These are phyloP conservation scores for Actenoides lindsayi DNA, from an alignment of 2,113 vertebrate genomes.

Conservation along the genomic window DNA sequence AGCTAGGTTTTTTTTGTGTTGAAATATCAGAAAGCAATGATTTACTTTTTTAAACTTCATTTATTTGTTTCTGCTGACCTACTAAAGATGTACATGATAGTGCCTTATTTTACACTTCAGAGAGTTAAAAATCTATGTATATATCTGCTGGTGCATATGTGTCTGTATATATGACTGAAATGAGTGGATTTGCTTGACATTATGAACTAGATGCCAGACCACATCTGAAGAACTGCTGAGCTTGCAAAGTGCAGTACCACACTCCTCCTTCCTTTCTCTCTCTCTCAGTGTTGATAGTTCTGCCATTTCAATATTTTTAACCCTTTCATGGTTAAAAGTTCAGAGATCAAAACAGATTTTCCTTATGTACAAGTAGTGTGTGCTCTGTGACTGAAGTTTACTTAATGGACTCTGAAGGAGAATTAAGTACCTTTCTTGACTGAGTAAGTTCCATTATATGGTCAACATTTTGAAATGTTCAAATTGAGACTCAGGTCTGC, in stretches of 20 bases:
- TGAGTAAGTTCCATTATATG: background rate
- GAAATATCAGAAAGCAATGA: background rate
- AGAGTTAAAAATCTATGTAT: background rate
- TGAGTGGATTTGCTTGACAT: slow-evolving; percentile 82
- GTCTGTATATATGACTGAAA: slow-evolving; percentile 55
- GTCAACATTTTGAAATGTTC: background rate
- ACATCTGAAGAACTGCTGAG: slow-evolving; percentile 87
- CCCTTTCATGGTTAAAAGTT: background rate
- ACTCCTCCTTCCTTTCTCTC: slow-evolving; percentile 51
- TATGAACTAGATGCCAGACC: slow-evolving; percentile 91
- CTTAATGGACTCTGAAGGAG: background rate
- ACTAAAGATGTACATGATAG: background rate
- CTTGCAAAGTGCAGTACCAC: slow-evolving; percentile 73
- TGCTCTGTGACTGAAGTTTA: background rate
- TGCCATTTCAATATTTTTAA: slow-evolving; percentile 37
- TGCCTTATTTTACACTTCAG: slow-evolving; percentile 8
- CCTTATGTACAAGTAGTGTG: background rate
- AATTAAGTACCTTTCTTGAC: background rate
- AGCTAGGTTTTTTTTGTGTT: background rate
- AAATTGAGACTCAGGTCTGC: background rate
- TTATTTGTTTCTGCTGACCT: background rate
- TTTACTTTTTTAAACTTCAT: background rate
- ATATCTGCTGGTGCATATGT: slow-evolving; percentile 27
- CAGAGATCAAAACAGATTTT: background rate
- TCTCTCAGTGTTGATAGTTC: background rate